A percentile compares a stretch with the other conserved stretches of the same genome.
These are phyloP conservation scores for Bothrops jararaca DNA, from an alignment of 2,113 vertebrate genomes.

Conservation along the genomic window DNA sequence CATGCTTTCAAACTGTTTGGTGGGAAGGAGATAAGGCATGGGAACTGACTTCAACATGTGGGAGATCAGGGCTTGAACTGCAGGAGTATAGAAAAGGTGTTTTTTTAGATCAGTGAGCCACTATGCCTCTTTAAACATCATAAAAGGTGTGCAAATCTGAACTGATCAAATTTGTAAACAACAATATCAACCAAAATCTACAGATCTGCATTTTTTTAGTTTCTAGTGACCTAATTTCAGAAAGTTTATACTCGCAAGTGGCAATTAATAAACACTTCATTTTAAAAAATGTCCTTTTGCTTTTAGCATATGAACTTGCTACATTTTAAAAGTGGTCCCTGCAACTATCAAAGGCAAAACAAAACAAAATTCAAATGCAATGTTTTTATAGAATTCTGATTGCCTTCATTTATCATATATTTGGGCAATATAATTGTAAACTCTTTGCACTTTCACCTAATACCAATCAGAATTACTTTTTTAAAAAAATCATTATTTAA, in stretches of 20 bases:
- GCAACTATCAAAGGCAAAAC: not conserved
- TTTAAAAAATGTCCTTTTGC: not conserved
- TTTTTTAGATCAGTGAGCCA: not conserved
- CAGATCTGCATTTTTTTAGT: not conserved
- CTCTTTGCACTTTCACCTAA: not conserved
- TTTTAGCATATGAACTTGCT: not conserved
- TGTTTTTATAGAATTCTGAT: not conserved
- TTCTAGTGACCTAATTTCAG: not conserved
- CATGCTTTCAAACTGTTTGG: not conserved
- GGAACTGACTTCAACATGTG: not conserved
- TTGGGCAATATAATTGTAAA: not conserved
- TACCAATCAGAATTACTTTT: not conserved
- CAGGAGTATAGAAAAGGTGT: not conserved
- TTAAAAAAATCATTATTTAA: not conserved
- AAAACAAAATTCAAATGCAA: not conserved
- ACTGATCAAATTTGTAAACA: not conserved
- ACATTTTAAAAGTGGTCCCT: not conserved
- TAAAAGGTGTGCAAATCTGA: not conserved
- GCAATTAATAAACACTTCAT: not conserved
- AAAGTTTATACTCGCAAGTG: not conserved
- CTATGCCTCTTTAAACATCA: not conserved
- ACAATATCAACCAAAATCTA: not conserved
- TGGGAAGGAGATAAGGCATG: not conserved
- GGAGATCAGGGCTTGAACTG: too few species aligned
- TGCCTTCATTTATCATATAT: not conserved